phyloP scores from a whole-genome alignment of 1,140 invertebrate genomes.

The Fopius arisanus region DNA sequence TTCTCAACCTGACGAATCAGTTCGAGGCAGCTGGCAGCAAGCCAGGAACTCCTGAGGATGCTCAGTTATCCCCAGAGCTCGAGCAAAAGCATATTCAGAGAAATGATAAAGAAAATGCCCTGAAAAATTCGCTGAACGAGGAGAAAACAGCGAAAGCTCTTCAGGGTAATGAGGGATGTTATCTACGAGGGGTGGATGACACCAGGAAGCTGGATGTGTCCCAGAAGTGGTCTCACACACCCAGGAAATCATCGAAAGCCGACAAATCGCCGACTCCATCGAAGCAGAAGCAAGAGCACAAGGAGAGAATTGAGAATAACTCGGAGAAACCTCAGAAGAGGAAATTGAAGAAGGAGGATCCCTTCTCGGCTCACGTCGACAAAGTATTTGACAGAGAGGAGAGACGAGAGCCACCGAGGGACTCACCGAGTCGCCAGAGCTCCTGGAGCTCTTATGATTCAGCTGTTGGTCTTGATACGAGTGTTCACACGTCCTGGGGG shows the following conservation, averaged over 20 bases:
- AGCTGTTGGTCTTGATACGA: conserved; percentile 71
- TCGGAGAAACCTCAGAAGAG: conserved; percentile 11
- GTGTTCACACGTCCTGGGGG: conserved; percentile 85
- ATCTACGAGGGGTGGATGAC: too few relatives aligned
- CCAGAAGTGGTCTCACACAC: too few relatives aligned
- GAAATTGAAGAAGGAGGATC: conserved; percentile 65
- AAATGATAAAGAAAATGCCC: conserved; percentile 2
- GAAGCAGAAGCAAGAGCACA: neutral
- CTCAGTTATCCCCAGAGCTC: neutral
- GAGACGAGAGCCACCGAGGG: conserved; percentile 60
- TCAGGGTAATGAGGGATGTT: too few relatives aligned
- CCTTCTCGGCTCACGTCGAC: conserved; percentile 76
- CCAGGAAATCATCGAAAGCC: too few relatives aligned
- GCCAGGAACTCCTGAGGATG: conserved; percentile 55
- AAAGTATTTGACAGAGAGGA: conserved; percentile 78
- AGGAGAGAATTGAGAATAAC: neutral
- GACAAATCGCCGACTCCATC: neutral
- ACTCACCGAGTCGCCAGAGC: conserved; percentile 70
- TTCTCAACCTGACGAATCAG: conserved; percentile 71
- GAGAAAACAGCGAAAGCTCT: too few relatives aligned
- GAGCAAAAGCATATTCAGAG: neutral
- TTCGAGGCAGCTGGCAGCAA: conserved; percentile 66
- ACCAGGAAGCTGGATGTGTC: too few relatives aligned
- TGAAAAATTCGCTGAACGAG: neutral
- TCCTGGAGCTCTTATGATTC: conserved; percentile 84